These are phyloP conservation scores for Aethina tumida DNA, from an alignment of 1,140 invertebrate species.

Conservation along the genomic window DNA sequence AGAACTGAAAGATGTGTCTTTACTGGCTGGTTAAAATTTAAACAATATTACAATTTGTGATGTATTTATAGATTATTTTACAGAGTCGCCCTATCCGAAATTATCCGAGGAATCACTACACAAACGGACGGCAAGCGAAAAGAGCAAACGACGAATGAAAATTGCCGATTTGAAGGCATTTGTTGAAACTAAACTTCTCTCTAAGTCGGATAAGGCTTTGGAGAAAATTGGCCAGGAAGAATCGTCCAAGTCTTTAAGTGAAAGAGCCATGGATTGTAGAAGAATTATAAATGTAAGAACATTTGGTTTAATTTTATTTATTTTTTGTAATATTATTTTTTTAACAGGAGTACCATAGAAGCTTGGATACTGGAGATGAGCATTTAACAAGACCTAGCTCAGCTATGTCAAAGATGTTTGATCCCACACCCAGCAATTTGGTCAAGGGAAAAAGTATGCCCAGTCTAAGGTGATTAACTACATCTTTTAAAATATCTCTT, in stretches of 20 bases:
- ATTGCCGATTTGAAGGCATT: slow-evolving; percentile 83
- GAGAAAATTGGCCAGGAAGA: slow-evolving; percentile 80
- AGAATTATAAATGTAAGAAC: slow-evolving; percentile 33
- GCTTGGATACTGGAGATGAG: slow-evolving; percentile 67
- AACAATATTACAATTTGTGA: slow-evolving; percentile 16
- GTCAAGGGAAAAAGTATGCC: slow-evolving; percentile 94
- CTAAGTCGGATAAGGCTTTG: slow-evolving; percentile 81
- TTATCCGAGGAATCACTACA: slow-evolving; percentile 48
- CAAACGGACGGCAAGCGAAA: slow-evolving; percentile 64
- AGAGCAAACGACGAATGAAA: slow-evolving; percentile 74
- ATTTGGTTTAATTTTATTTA: slow-evolving; percentile 10
- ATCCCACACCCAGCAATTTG: slow-evolving; percentile 54
- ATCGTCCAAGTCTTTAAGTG: slow-evolving; percentile 45
- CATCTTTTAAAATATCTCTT: no score
- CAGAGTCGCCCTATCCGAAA: slow-evolving; percentile 39
- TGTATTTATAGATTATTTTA: slow-evolving; percentile 23
- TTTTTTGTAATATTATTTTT: slow-evolving; percentile 9
- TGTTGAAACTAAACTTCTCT: slow-evolving; percentile 82
- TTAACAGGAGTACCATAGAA: slow-evolving; percentile 63
- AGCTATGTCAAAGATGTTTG: slow-evolving; percentile 49
- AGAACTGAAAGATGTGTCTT: slow-evolving; percentile 52
- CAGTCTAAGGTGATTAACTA: slow-evolving; percentile 66
- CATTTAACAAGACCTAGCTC: slow-evolving; percentile 55
- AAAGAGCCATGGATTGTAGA: slow-evolving; percentile 40
- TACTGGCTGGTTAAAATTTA: slow-evolving; percentile 36